Percentiles rank a stretch among this genome's conserved stretches.
Evolutionary conservation across 92 coral and sea anemone genomes (phyloP).

Genomic region (Zoanthus sansibaricus): DNA sequence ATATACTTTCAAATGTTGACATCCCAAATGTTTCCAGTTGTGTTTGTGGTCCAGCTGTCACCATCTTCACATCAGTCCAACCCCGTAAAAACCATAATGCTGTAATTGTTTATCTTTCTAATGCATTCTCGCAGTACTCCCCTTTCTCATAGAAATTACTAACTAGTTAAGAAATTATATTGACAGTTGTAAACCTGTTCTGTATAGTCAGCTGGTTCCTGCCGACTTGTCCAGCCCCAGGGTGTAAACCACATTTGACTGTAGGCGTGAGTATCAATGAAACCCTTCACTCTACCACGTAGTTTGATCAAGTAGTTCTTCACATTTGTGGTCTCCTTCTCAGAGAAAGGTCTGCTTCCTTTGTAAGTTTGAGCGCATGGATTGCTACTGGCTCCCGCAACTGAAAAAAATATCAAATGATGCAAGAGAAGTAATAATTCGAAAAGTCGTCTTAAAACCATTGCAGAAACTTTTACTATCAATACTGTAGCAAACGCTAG

Average conservation of each 20-base stretch:
- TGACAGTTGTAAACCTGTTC: conserved; percentile 63
- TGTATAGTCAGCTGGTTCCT: conserved; percentile 50
- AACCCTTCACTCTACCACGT: conserved; percentile 72
- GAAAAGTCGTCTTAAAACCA: not conserved
- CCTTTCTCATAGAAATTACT: not conserved
- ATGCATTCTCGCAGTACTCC: too few species aligned
- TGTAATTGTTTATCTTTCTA: too few species aligned
- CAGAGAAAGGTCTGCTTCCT: conserved; percentile 72
- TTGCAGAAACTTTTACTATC: too few species aligned
- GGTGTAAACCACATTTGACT: conserved; percentile 96
- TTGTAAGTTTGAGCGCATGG: conserved; percentile 72
- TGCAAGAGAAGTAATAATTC: not conserved
- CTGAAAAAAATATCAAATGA: conserved; percentile 2
- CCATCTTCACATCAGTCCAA: too few species aligned
- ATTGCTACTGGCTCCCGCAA: conserved; percentile 58
- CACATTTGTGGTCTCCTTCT: conserved; percentile 70
- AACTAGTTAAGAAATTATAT: not conserved
- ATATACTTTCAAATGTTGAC: too few species aligned
- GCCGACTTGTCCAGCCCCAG: conserved; percentile 81
- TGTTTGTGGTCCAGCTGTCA: too few species aligned
- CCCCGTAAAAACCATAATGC: not conserved
- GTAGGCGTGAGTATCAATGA: conserved; percentile 91
- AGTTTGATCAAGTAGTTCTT: conserved; percentile 49
- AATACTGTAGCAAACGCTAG: too few species aligned
- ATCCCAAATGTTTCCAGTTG: too few species aligned